Evolutionary conservation across 92 coral and sea anemone genomes (phyloP), one percentile per base, ranked within the genome.

Genomic region (Virgularia gustaviana): DNA sequence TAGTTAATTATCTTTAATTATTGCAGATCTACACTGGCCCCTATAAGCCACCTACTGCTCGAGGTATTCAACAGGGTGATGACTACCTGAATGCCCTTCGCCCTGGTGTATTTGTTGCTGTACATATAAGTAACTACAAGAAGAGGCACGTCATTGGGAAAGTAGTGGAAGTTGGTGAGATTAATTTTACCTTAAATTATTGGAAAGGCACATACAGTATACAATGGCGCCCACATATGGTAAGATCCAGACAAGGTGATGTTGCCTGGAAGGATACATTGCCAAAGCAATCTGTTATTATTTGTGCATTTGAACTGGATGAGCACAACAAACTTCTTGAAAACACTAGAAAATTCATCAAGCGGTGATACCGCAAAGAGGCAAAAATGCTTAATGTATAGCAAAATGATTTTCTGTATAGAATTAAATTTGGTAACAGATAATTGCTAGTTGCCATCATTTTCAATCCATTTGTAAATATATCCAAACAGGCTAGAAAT

Each of bases 21-120:
- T n/a, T n/a, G n/a, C n/a, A n/a, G n/a, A 56, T 56, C 2, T 56
- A 56, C 12, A 56, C 61, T 54, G 61, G 61, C 29, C 19, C 61
- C 9, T 59, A 59, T 15, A 39, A 59, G 24, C 19, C 65, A 1
- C 43, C 65, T 0, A 4, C 22, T 15, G 7, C 39, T 11, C 34
- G 43, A 8, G 65, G 42, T 8, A 18, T 59, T 11, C 2, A 12
- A 1, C 1, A 32, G 65, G 65, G 18, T 33, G 65, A 59, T n/a
- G 19, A 59, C 33, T 30, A 20, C 16, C 35, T 59, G 18, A 27
- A 9, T 0, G 65, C 65, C 4, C 16, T 59, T 8, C 13, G 1
- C 7, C 65, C 65, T 30, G n/a, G n/a, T n/a, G n/a, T n/a, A n/a
- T n/a, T n/a, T n/a, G n/a, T n/a, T n/a, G n/a, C n/a, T n/a, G n/a